phyloP scores from a whole-genome alignment of 2,113 vertebrate genomes.

The Bagarius yarrelli region DNA sequence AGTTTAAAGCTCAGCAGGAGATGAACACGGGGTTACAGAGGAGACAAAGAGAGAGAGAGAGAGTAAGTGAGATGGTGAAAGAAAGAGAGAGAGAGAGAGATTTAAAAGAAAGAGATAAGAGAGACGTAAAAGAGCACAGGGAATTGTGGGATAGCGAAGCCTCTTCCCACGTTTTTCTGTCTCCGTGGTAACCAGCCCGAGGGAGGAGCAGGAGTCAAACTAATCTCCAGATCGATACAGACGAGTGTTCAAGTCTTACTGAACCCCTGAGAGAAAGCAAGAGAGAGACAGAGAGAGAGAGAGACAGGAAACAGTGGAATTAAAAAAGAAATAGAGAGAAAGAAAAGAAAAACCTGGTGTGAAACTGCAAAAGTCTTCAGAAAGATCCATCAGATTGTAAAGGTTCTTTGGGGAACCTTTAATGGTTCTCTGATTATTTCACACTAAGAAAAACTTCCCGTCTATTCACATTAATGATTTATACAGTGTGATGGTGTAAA shows the following conservation, averaged over 20 bases:
- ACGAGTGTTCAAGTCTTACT: conserved; percentile 25
- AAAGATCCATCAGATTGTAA: no score
- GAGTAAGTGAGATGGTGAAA: background rate
- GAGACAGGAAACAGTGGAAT: no score
- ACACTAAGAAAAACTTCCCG: no score
- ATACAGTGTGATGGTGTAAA: no score
- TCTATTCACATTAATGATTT: no score
- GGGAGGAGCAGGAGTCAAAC: conserved; percentile 23
- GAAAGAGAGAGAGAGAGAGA: background rate
- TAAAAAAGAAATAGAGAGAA: background rate
- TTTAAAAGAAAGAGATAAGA: conserved; percentile 3
- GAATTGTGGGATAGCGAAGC: conserved; percentile 32
- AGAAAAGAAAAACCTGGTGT: background rate
- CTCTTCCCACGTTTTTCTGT: conserved; percentile 22
- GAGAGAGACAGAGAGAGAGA: conserved; percentile 4
- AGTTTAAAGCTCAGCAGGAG: conserved; percentile 36
- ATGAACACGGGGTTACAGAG: conserved; percentile 5
- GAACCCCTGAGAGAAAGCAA: conserved; percentile 14
- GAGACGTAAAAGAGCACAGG: conserved; percentile 13
- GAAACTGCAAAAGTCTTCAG: background rate
- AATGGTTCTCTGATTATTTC: no score
- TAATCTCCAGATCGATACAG: conserved; percentile 27
- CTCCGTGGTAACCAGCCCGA: conserved; percentile 22
- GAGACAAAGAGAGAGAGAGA: background rate
- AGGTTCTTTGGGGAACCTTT: no score